Percentiles rank a stretch among this genome's conserved stretches.
Evolutionary conservation across 2,888 invertebrate genomes (phyloP).

Genomic region (Noctua janthe): DNA sequence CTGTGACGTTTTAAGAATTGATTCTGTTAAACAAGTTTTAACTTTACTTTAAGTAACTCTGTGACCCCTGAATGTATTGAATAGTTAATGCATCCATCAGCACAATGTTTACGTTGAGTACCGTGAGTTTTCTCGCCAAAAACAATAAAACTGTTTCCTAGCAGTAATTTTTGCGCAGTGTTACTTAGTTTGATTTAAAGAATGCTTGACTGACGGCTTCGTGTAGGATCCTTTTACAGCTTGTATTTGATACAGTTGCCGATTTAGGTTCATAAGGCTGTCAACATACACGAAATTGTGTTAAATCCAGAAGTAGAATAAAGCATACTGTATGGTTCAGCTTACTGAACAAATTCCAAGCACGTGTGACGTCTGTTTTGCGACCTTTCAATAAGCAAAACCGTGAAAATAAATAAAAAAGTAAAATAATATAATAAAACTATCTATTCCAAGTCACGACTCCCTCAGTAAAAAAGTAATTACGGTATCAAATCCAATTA

Average conservation of each 20-base stretch:
- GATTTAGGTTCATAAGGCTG: not conserved
- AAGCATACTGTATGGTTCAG: not conserved
- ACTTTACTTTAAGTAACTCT: not conserved
- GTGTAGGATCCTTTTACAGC: not conserved
- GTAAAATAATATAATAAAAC: slow-evolving; percentile 1
- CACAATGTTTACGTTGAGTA: not conserved
- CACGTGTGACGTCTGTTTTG: not conserved
- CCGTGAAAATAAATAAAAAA: not conserved
- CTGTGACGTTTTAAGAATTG: too few species aligned
- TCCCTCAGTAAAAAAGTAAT: slow-evolving; percentile 38
- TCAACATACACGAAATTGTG: not conserved
- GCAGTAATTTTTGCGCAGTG: not conserved
- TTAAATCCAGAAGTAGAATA: not conserved
- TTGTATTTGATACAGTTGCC: not conserved
- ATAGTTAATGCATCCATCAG: not conserved
- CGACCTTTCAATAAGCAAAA: slow-evolving; percentile 4
- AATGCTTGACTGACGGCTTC: not conserved
- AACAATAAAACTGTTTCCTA: not conserved
- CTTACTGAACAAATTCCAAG: not conserved
- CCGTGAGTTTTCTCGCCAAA: not conserved
- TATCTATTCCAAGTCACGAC: slow-evolving; percentile 49
- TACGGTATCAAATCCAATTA: slow-evolving; percentile 54
- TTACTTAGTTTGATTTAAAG: not conserved
- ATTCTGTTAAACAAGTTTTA: not conserved
- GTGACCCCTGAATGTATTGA: not conserved